Percentiles rank a stretch among this genome's conserved stretches.
Conservation (phyloP, 1,140 invertebrate species). For the Geopemphigus sp. region DNA sequence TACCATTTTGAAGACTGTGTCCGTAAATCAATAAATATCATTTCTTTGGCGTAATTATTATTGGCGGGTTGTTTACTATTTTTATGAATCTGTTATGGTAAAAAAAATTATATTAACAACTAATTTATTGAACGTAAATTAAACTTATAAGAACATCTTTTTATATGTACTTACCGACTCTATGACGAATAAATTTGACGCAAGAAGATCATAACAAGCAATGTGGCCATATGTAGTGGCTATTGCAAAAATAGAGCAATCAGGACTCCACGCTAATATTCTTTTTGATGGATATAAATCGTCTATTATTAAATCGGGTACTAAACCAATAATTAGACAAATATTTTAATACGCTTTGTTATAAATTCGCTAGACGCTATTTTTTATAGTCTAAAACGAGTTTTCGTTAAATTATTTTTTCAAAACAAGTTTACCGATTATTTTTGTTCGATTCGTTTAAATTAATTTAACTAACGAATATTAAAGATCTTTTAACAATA, state of each 20-base stretch:
- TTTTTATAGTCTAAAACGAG: too few species aligned
- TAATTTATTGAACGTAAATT: background rate
- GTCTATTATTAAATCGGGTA: constrained; percentile 19
- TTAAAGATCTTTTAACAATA: too few species aligned
- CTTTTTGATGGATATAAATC: constrained; percentile 46
- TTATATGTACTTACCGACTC: constrained; percentile 16
- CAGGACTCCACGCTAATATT: constrained; percentile 43
- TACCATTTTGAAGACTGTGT: constrained; percentile 44
- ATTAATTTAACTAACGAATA: too few species aligned
- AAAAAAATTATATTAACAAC: background rate
- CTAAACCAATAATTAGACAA: constrained; percentile 32
- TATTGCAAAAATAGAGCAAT: constrained; percentile 42
- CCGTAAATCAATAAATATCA: constrained; percentile 29
- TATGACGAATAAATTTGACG: constrained; percentile 43
- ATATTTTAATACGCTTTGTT: background rate
- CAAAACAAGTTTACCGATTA: too few species aligned
- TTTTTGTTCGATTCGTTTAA: too few species aligned
- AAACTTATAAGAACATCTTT: background rate
- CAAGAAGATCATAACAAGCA: constrained; percentile 35
- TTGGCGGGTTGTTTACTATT: constrained; percentile 21
- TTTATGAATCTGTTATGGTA: background rate
- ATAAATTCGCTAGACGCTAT: too few species aligned
- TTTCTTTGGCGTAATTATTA: constrained; percentile 16
- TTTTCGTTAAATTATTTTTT: too few species aligned
- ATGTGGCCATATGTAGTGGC: constrained; percentile 35